Conservation (phyloP, 1,140 invertebrate species). For the Drosophila simulans region DNA sequence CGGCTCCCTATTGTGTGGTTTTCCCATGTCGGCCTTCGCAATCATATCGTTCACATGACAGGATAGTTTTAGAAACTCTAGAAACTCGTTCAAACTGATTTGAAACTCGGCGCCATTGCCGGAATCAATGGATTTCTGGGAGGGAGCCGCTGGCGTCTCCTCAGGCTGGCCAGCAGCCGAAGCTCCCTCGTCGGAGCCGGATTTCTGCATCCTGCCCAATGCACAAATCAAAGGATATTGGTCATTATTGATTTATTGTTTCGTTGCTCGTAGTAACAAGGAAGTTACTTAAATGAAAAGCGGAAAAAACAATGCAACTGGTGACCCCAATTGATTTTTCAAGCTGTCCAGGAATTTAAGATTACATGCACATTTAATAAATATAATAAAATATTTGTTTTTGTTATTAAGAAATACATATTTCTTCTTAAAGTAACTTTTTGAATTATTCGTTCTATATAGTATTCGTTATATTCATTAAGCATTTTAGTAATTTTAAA, state of each 20-base stretch:
- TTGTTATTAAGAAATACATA: no score
- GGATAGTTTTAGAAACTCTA: conserved; percentile 83
- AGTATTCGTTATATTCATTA: no score
- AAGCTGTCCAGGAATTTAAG: background rate
- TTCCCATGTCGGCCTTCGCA: conserved; percentile 62
- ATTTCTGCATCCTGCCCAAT: conserved; percentile 35
- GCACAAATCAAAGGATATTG: conserved; percentile 46
- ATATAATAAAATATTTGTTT: no score
- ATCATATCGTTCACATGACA: conserved; percentile 84
- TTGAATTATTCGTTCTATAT: no score
- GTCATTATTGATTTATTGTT: conserved; percentile 37
- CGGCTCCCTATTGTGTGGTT: conserved; percentile 58
- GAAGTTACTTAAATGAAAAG: conserved; percentile 2
- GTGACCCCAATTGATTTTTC: conserved; percentile 12
- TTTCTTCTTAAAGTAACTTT: no score
- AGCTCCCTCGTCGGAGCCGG: conserved; percentile 51
- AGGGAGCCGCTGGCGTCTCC: conserved; percentile 30
- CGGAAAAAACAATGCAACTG: conserved; percentile 23
- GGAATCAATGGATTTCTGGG: conserved; percentile 16
- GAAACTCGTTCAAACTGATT: conserved; percentile 82
- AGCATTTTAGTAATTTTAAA: no score
- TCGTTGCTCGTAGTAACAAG: conserved; percentile 47
- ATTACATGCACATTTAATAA: no score
- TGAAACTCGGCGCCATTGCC: conserved; percentile 58
- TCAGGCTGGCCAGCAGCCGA: conserved; percentile 40